Evolutionary conservation across 2,888 invertebrate species (phyloP).

Genomic region (Andrena hattorfiana): DNA sequence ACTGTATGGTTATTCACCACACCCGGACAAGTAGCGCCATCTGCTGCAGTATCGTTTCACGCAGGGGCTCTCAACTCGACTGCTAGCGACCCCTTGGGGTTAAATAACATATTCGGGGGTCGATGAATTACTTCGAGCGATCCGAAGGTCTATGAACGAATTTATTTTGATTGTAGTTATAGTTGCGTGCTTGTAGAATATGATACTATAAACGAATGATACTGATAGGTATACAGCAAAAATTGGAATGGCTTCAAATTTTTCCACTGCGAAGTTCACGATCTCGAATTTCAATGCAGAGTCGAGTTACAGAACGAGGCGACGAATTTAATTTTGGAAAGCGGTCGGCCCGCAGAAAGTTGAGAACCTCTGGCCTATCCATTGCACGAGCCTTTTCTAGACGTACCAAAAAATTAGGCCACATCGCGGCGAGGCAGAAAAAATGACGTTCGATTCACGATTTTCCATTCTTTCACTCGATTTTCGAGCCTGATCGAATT

Average conservation of each 20-base stretch:
- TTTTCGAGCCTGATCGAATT: neutral
- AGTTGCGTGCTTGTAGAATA: neutral
- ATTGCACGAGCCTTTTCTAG: constrained; percentile 42
- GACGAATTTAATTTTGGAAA: constrained; percentile 10
- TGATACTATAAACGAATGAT: neutral
- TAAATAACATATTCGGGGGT: neutral
- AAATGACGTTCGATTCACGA: neutral
- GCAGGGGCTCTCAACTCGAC: neutral
- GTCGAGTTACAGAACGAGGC: neutral
- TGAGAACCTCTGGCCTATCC: constrained; percentile 9
- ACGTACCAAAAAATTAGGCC: constrained; percentile 47
- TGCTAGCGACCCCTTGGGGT: neutral
- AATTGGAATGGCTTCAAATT: neutral
- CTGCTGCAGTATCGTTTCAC: constrained; percentile 49
- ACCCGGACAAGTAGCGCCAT: constrained; percentile 70
- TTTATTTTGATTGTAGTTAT: neutral
- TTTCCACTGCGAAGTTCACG: neutral
- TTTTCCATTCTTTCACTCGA: neutral
- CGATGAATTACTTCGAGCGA: neutral
- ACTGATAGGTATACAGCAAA: neutral
- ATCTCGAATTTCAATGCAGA: neutral
- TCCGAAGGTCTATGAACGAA: neutral
- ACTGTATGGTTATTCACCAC: constrained; percentile 76
- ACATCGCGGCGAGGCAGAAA: constrained; percentile 13
- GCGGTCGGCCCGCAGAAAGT: neutral